A percentile compares a stretch with the other conserved stretches of the same genome.
phyloP scores from a whole-genome alignment of 2,888 invertebrate genomes.

The Seira ritae region DNA sequence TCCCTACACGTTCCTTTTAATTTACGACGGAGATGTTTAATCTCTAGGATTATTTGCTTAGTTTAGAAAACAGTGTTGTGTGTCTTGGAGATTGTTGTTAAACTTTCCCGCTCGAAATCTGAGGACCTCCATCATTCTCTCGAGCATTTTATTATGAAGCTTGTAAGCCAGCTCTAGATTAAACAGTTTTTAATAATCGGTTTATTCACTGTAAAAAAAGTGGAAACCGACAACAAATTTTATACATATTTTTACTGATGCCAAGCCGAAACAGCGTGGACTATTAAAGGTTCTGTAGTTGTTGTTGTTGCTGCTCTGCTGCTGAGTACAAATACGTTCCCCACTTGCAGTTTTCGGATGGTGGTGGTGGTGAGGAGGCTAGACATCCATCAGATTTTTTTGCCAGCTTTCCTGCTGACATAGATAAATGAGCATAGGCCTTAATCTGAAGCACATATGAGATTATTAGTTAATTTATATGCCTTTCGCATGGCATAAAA shows the following conservation, averaged over 20 bases:
- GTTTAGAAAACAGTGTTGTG: too few relatives aligned
- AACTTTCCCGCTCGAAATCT: too few relatives aligned
- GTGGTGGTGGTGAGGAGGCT: background rate
- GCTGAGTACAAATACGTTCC: background rate
- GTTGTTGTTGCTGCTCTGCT: background rate
- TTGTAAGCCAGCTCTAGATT: conserved; percentile 3
- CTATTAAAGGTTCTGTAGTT: background rate
- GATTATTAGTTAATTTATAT: conserved; percentile 59
- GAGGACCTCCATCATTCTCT: too few relatives aligned
- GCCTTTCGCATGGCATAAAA: conserved; percentile 47
- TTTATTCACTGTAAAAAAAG: conserved; percentile 19
- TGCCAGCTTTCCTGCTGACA: conserved; percentile 57
- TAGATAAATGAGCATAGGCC: conserved; percentile 62
- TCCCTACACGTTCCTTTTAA: background rate
- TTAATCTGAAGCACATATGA: conserved; percentile 58
- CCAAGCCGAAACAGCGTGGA: background rate
- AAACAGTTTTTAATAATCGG: conserved; percentile 14
- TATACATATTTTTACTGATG: background rate
- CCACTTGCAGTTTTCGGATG: too few relatives aligned
- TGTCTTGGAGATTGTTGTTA: too few relatives aligned
- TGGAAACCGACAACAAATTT: background rate
- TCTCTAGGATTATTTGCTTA: too few relatives aligned
- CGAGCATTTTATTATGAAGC: background rate
- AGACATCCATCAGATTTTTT: conserved; percentile 59
- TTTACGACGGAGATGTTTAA: too few relatives aligned